Conservation (phyloP, 2,113 vertebrate genomes). For the Rhabdornis inornatus region DNA sequence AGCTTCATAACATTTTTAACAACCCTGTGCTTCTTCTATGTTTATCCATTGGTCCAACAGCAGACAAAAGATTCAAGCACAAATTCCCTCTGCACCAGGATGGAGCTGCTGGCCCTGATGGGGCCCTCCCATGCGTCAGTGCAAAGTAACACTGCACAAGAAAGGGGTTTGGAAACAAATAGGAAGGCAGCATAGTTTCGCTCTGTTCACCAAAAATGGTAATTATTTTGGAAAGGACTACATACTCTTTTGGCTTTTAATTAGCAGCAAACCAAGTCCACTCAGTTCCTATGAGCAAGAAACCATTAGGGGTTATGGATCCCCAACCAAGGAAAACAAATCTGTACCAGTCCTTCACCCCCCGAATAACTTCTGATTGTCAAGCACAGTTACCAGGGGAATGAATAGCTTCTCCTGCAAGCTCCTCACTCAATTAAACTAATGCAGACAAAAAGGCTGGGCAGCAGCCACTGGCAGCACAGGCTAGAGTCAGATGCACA, state of each 20-base stretch:
- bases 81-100: background rate
- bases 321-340: constrained; percentile 21
- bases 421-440: background rate
- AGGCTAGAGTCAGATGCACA: accelerated
- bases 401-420: background rate
- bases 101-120: background rate
- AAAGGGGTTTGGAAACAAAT: background rate
- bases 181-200: background rate
- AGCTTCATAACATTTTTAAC: background rate
- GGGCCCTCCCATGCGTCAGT: background rate
- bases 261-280: constrained; percentile 26
- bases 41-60: background rate
- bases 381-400: background rate
- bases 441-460: background rate
- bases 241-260: constrained; percentile 28
- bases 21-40: background rate
- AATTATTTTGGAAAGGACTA: background rate
- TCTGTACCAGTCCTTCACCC: background rate
- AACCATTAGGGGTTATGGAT: background rate
- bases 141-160: accelerated
- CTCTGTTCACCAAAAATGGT: background rate
- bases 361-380: background rate
- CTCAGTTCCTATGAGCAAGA: background rate
- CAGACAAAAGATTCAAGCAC: background rate
- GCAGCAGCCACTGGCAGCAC: background rate